phyloP scores from a whole-genome alignment of 2,888 invertebrate genomes.

The Formica aserva region DNA sequence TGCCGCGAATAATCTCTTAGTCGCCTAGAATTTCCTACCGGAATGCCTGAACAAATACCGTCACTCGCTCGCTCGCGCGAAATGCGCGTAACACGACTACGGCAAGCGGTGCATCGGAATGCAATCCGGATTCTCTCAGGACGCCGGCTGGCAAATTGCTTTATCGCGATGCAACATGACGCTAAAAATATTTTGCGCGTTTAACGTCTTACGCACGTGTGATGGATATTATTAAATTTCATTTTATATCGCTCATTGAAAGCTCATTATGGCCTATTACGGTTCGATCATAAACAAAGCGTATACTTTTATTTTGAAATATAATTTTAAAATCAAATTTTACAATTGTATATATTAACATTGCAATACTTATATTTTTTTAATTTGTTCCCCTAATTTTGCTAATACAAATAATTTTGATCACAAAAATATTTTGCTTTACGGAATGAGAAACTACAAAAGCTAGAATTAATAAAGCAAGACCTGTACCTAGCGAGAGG shows the following conservation, averaged over 20 bases:
- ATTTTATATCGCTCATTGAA: not conserved
- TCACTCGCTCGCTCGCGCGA: conserved; percentile 55
- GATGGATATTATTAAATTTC: not conserved
- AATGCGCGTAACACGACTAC: conserved; percentile 56
- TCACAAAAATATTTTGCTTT: not conserved
- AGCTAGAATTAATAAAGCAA: not conserved
- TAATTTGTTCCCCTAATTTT: not conserved
- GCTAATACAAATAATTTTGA: not conserved
- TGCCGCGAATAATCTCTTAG: conserved; percentile 80
- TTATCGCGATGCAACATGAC: conserved; percentile 32
- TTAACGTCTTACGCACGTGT: not conserved
- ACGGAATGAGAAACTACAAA: not conserved
- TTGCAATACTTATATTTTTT: not conserved
- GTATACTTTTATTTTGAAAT: not conserved
- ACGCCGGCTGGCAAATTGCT: conserved; percentile 51
- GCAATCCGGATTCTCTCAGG: conserved; percentile 57
- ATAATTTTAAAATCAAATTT: not conserved
- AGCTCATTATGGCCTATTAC: not conserved
- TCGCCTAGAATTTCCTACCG: conserved; percentile 76
- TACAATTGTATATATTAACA: not conserved
- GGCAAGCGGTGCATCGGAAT: conserved; percentile 51
- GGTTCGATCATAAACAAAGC: not conserved
- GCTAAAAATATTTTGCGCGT: conserved; percentile 41
- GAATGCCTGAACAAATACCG: conserved; percentile 76
- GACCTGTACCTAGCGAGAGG: not conserved